Percentiles rank a stretch among this genome's conserved stretches.
These are phyloP conservation scores for Dasysyrphus albostriatus DNA, from an alignment of 2,888 invertebrate genomes.

Conservation along the genomic window DNA sequence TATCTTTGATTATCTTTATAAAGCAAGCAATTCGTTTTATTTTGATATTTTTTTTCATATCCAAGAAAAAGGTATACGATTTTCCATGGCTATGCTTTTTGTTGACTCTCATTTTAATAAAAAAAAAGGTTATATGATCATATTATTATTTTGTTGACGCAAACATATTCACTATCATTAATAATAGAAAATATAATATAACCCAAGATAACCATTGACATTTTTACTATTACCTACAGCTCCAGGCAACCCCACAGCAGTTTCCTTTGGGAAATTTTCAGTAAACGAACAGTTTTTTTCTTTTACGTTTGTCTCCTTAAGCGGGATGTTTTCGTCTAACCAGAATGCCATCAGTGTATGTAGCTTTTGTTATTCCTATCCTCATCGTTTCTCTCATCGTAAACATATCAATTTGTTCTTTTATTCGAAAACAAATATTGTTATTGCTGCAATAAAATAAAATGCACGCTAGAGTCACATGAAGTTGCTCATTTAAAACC, in stretches of 20 bases:
- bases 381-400: slow-evolving; percentile 23
- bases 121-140: slow-evolving; percentile 57
- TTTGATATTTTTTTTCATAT: slow-evolving; percentile 15
- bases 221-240: slow-evolving; percentile 30
- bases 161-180: slow-evolving; percentile 55
- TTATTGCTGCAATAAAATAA: slow-evolving; percentile 59
- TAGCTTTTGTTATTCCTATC: not conserved
- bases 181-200: slow-evolving; percentile 59
- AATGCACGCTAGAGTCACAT: slow-evolving; percentile 3
- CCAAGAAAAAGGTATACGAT: not conserved
- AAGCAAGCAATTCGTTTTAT: not conserved
- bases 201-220: slow-evolving; percentile 43
- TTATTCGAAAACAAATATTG: slow-evolving; percentile 67
- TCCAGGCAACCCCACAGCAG: not conserved
- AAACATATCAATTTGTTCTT: slow-evolving; percentile 69
- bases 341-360: not conserved
- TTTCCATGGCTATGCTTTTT: slow-evolving; percentile 4
- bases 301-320: slow-evolving; percentile 20
- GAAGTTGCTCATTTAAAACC: not conserved
- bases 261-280: slow-evolving; percentile 52
- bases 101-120: slow-evolving; percentile 58
- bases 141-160: slow-evolving; percentile 64
- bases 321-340: not conserved
- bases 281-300: not conserved
- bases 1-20: not conserved